phyloP scores from a whole-genome alignment of 2,113 vertebrate species.

The Sakesphorus luctuosus region DNA sequence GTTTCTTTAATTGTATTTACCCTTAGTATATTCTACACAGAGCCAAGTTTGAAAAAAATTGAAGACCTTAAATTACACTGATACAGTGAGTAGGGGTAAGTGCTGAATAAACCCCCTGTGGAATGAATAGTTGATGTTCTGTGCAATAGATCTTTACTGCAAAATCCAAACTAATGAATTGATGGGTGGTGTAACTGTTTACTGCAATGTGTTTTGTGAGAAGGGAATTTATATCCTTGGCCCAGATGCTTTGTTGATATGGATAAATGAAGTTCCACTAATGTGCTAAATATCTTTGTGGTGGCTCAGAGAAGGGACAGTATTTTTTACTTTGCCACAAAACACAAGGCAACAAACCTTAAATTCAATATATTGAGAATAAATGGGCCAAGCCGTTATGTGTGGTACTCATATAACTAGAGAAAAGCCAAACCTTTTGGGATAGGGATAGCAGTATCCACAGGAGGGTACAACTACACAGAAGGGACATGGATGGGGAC shows the following conservation, averaged over 20 bases:
- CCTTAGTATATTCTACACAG: background rate
- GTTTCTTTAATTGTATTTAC: background rate
- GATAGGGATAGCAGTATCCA: accelerated
- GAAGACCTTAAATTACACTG: background rate
- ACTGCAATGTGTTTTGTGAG: background rate
- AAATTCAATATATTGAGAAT: background rate
- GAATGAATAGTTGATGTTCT: background rate
- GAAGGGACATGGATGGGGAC: accelerated
- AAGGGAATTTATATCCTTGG: background rate
- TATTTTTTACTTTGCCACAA: background rate
- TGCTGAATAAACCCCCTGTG: background rate
- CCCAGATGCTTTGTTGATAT: background rate
- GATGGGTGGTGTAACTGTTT: background rate
- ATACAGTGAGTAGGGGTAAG: background rate
- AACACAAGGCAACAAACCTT: background rate
- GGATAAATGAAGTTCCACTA: background rate
- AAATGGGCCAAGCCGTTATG: background rate
- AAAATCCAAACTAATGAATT: background rate
- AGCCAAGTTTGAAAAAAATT: background rate
- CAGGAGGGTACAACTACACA: accelerated
- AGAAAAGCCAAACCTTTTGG: background rate
- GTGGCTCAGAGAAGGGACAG: background rate
- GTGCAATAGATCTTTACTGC: background rate
- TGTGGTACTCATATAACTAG: background rate
- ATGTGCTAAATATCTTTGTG: background rate